Evolutionary conservation across 1,140 invertebrate species (phyloP), one percentile per base, ranked within the genome.

Genomic region (Asobara japonica): DNA sequence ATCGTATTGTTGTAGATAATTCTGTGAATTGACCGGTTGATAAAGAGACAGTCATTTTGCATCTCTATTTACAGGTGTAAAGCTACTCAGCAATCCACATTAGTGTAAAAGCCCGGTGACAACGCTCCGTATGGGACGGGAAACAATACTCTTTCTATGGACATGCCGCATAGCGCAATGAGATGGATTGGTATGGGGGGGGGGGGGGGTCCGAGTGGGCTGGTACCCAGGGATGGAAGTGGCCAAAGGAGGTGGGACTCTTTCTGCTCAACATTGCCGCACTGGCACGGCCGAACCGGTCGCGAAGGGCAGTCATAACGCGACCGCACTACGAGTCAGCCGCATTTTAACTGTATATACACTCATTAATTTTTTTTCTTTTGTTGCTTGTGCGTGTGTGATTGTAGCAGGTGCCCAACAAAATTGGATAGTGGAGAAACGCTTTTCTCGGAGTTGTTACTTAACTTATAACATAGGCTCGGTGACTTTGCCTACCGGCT

Each of bases 191-290:
- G 72, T 60, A 61, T 73, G 64, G 74, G 70, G 73, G 64, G 75
- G 70, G 66, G 69, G 75, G 64, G 60, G 84, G 84, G 83, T 84
- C 81, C 84, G 81, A 78, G 85, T 87, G 85, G 86, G 85, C 84
- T 86, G 86, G 85, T 85, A 86, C 85, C 84, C 84, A 71, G 72
- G 77, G 77, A 80, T 87, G 84, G 85, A 84, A 84, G 85, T 87
- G 85, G 86, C 80, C 78, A 80, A 82, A 82, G 78, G 83, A 86
- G 85, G 86, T 86, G 85, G 86, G 85, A 84, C 85, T 83, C 36
- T 48, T 67, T 71, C 60, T 73, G 33, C 33, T 51, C 80, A 84
- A 79, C 83, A 79, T 78, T 82, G 80, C 38, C 61, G 48, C 78
- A n/a, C 80, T 69, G 81, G 80, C 82, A 62, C 30, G 31, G 27